Evolutionary conservation across 2,797 vertebrate species (phyloP).

Genomic region (Molossus alvarezi): DNA sequence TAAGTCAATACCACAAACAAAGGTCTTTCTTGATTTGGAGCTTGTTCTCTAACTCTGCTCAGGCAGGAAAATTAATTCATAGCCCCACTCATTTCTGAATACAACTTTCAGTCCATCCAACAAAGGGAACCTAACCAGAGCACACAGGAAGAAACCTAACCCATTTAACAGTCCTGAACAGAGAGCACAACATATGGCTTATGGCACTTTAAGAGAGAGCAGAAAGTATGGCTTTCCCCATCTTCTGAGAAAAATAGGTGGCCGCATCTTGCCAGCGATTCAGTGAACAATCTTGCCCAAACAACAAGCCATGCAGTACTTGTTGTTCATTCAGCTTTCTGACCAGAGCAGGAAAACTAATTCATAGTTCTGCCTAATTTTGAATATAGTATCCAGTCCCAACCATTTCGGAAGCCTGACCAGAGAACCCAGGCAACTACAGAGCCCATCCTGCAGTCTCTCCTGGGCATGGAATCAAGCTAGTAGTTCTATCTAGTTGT

Average conservation of each 20-base stretch:
- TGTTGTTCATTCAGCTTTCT: not conserved
- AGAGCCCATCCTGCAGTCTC: not conserved
- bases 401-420: not conserved
- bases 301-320: not conserved
- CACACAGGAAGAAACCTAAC: not conserved
- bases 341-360: not conserved
- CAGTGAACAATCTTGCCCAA: not conserved
- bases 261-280: not conserved
- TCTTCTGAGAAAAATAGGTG: not conserved
- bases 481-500: not conserved
- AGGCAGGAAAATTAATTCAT: not conserved
- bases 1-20: not conserved
- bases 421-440: not conserved
- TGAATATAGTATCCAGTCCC: not conserved
- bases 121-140: not conserved
- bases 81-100: no score
- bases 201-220: not conserved
- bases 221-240: not conserved
- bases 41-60: not conserved
- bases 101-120: not conserved
- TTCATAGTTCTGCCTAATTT: no score
- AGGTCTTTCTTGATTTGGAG: not conserved
- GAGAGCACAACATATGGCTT: no score
- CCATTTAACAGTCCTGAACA: not conserved
- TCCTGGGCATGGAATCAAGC: not conserved